These are phyloP conservation scores for Aphelocoma californica DNA, from an alignment of 2,797 vertebrate species.

Conservation along the genomic window DNA sequence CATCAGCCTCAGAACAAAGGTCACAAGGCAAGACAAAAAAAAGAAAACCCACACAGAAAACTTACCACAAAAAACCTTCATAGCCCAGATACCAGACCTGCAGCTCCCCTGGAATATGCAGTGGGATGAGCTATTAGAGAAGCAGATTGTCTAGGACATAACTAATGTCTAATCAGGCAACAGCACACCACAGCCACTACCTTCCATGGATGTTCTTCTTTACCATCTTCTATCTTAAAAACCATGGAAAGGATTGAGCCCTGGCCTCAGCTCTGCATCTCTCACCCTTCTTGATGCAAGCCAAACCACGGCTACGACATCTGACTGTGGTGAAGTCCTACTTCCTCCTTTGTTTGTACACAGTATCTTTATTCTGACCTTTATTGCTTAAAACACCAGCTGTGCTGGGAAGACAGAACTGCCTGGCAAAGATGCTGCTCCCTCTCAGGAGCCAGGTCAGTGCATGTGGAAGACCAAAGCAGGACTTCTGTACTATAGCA, in stretches of 20 bases:
- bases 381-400: conserved; percentile 69
- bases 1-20: not conserved
- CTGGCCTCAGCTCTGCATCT: not conserved
- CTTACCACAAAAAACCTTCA: not conserved
- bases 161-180: not conserved
- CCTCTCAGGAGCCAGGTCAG: conserved; percentile 8
- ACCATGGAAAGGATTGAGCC: not conserved
- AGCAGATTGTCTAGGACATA: not conserved
- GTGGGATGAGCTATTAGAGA: not conserved
- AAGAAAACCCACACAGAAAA: not conserved
- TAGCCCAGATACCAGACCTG: not conserved
- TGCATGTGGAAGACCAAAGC: conserved; percentile 53
- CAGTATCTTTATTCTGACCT: conserved; percentile 11
- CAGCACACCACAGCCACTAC: not conserved
- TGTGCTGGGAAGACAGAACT: conserved; percentile 31
- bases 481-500: conserved; percentile 31
- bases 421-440: conserved; percentile 8
- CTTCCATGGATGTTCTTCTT: not conserved
- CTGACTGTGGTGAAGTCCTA: not conserved
- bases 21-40: not conserved
- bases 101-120: not conserved
- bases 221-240: not conserved
- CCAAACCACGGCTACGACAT: not conserved
- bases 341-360: not conserved
- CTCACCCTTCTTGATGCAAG: not conserved